Conservation (phyloP, 2,888 invertebrate species). For the Abrostola tripartita region DNA sequence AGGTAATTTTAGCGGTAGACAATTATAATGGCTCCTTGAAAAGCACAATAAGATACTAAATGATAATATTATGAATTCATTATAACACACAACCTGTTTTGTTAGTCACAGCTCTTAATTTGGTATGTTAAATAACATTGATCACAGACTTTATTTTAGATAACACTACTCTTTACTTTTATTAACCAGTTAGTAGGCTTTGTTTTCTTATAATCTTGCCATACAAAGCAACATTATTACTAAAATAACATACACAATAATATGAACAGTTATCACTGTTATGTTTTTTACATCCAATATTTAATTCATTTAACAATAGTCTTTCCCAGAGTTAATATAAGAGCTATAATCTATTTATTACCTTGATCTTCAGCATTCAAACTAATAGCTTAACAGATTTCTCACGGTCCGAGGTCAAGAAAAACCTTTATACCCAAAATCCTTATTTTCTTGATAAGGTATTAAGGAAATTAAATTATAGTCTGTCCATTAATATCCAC, state of each 20-base stretch:
- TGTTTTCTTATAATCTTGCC: too few relatives aligned
- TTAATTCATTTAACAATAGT: too few relatives aligned
- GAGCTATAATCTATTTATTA: too few relatives aligned
- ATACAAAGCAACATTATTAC: not conserved
- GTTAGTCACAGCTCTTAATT: constrained; percentile 30
- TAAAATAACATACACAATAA: too few relatives aligned
- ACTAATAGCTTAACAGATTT: too few relatives aligned
- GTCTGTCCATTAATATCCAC: not conserved
- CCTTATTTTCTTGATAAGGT: not conserved
- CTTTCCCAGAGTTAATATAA: too few relatives aligned
- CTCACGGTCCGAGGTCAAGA: too few relatives aligned
- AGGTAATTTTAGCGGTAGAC: constrained; percentile 9
- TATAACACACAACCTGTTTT: constrained; percentile 33
- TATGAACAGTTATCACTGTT: too few relatives aligned
- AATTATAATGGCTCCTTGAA: constrained; percentile 17
- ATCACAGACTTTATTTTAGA: too few relatives aligned
- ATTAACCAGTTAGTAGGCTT: constrained; percentile 1
- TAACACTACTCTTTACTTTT: not conserved
- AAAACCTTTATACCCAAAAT: too few relatives aligned
- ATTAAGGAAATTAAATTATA: not conserved
- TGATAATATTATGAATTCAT: constrained; percentile 30
- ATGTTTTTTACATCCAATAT: too few relatives aligned
- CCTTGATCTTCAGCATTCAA: too few relatives aligned
- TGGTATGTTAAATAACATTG: constrained; percentile 6
- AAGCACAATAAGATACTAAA: constrained; percentile 18